Evolutionary conservation across 2,797 vertebrate genomes (phyloP).

Genomic region (Anolis apletophallus): DNA sequence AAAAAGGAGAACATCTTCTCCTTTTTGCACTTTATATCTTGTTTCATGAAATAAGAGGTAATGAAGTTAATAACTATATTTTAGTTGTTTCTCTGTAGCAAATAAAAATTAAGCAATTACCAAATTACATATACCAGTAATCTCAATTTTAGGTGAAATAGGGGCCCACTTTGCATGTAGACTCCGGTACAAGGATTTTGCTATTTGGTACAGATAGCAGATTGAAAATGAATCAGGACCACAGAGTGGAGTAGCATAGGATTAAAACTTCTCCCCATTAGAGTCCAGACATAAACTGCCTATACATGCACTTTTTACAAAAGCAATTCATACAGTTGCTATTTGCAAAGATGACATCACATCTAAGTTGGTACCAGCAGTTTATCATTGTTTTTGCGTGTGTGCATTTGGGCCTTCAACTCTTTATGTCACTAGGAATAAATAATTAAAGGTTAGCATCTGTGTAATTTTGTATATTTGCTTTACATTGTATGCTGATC

Average conservation of each 20-base stretch:
- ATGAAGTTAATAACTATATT: neutral
- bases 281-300: no score
- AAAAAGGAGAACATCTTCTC: neutral
- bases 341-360: neutral
- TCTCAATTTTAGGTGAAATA: neutral
- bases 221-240: neutral
- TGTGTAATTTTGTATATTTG: conserved; percentile 13
- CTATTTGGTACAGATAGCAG: neutral
- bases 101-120: neutral
- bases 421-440: neutral
- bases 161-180: neutral
- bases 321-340: neutral
- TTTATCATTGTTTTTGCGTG: neutral
- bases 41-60: neutral
- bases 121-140: neutral
- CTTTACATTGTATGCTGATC: neutral
- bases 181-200: neutral
- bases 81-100: neutral
- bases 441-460: conserved; percentile 6
- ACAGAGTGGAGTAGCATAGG: neutral
- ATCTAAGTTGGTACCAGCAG: neutral
- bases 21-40: conserved; percentile 3
- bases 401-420: no score
- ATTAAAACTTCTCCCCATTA: neutral
- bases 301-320: neutral